Percentiles rank a stretch among this genome's conserved stretches.
Evolutionary conservation across 2,888 invertebrate species (phyloP).

Genomic region (Rhogogaster chlorosoma): DNA sequence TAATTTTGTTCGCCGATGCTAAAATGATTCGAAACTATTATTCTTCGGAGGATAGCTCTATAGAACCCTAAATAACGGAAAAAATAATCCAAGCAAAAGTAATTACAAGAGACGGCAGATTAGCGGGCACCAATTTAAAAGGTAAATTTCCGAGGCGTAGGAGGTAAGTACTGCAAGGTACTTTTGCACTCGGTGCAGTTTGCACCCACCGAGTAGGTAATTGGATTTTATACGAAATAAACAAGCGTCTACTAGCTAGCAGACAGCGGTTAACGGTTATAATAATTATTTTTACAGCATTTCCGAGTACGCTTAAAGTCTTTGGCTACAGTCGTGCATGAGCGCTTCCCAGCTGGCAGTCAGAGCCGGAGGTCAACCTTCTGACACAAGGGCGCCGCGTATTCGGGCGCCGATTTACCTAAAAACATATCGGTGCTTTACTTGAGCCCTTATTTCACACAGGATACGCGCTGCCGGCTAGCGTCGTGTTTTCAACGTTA

Average conservation of each 20-base stretch:
- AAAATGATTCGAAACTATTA: conserved; percentile 64
- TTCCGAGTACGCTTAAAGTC: conserved; percentile 72
- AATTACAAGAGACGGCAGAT: neutral
- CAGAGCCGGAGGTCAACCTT: conserved; percentile 69
- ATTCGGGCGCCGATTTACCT: conserved; percentile 48
- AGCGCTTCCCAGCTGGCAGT: conserved; percentile 77
- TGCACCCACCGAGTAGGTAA: conserved; percentile 5
- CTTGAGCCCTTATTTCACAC: conserved; percentile 68
- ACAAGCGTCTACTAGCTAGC: conserved; percentile 28
- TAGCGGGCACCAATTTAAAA: neutral
- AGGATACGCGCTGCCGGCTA: conserved; percentile 63
- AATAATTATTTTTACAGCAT: conserved; percentile 78
- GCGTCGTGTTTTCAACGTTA: conserved; percentile 8
- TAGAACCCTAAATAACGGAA: neutral
- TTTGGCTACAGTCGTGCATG: conserved; percentile 72
- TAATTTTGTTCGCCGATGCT: conserved; percentile 68
- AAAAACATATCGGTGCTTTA: conserved; percentile 37
- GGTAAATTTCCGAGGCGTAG: neutral
- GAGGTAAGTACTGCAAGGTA: neutral
- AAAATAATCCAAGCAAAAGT: conserved; percentile 15
- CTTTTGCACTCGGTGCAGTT: neutral
- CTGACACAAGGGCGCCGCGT: conserved; percentile 72
- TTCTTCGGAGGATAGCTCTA: neutral
- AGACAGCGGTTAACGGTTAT: conserved; percentile 72
- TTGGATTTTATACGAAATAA: conserved; percentile 31